phyloP scores from a whole-genome alignment of 2,113 vertebrate genomes.

The Paraplagusia blochii region DNA sequence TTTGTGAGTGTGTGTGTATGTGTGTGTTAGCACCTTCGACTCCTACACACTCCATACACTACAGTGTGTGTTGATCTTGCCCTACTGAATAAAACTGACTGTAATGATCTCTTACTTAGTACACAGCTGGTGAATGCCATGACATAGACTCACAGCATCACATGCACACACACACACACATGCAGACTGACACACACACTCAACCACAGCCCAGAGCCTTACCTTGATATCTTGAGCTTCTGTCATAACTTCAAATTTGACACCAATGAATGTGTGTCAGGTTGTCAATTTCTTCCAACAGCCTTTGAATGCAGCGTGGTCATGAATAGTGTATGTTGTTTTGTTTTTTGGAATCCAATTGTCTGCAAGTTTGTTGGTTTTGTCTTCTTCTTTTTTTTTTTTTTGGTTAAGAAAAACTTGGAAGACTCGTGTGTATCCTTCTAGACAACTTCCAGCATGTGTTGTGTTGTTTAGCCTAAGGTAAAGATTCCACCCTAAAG shows the following conservation, averaged over 20 bases:
- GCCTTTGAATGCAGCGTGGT: slow-evolving; percentile 68
- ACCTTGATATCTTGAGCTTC: slow-evolving; percentile 80
- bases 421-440: slow-evolving; percentile 63
- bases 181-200: slow-evolving; percentile 14
- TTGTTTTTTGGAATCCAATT: slow-evolving; percentile 70
- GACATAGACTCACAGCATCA: slow-evolving; percentile 31
- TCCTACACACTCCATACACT: slow-evolving; percentile 16
- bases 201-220: slow-evolving; percentile 64
- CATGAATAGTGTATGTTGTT: slow-evolving; percentile 80
- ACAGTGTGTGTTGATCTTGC: slow-evolving; percentile 23
- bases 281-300: slow-evolving; percentile 72
- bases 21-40: slow-evolving; percentile 15
- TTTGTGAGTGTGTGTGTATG: slow-evolving; percentile 23
- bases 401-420: slow-evolving; percentile 68
- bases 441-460: slow-evolving; percentile 68
- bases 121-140: slow-evolving; percentile 16
- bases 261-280: slow-evolving; percentile 75
- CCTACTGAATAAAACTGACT: slow-evolving; percentile 38
- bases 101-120: slow-evolving; percentile 31
- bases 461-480: slow-evolving; percentile 67
- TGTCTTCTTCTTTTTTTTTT: slow-evolving; percentile 43
- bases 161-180: slow-evolving; percentile 26
- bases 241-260: slow-evolving; percentile 78
- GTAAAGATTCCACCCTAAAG: slow-evolving; percentile 63
- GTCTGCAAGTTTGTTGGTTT: slow-evolving; percentile 59